Conservation (phyloP, 2,888 invertebrate genomes). For the Ferrisia virgata region DNA sequence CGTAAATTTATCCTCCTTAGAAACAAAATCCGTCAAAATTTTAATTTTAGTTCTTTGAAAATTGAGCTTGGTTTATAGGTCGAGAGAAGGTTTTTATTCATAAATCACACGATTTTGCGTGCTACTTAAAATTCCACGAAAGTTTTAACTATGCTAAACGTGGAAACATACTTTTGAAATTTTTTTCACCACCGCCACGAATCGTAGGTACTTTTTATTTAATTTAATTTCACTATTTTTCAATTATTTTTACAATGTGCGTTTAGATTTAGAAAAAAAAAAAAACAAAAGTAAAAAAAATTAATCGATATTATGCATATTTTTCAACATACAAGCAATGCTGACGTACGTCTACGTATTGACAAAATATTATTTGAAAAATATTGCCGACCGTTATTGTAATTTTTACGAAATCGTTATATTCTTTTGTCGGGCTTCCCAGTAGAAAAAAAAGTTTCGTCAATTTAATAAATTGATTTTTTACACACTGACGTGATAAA, state of each 20-base stretch:
- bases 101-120: slow-evolving; percentile 15
- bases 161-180: slow-evolving; percentile 22
- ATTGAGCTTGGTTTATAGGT: not conserved
- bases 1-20: not conserved
- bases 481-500: slow-evolving; percentile 5
- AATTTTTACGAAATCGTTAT: not conserved
- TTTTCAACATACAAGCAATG: not conserved
- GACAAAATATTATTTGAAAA: not conserved
- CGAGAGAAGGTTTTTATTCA: not conserved
- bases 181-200: not conserved
- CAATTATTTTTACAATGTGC: not conserved
- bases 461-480: slow-evolving; percentile 26
- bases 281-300: not conserved
- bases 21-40: not conserved
- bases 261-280: not conserved
- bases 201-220: not conserved
- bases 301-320: not conserved
- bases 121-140: slow-evolving; percentile 25
- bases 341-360: not conserved
- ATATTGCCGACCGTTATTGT: not conserved
- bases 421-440: not conserved
- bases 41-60: not conserved
- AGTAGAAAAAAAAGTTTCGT: not conserved
- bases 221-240: not conserved
- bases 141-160: not conserved